Evolutionary conservation across 2,113 vertebrate species (phyloP).

Genomic region (Lota lota): DNA sequence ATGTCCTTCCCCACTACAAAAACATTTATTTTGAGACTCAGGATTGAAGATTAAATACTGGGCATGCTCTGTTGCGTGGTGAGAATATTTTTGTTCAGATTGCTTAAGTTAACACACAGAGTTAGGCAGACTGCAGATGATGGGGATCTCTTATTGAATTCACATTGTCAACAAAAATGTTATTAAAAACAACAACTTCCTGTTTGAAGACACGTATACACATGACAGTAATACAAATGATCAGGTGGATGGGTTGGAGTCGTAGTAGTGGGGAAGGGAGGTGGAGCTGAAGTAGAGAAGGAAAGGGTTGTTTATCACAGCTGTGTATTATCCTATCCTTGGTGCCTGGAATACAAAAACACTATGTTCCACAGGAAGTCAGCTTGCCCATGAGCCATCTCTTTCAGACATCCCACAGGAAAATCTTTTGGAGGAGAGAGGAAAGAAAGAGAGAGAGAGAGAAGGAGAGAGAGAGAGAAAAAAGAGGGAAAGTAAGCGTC

Average conservation of each 20-base stretch:
- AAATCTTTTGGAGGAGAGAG: constrained; percentile 8
- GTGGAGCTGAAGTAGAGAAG: constrained; percentile 23
- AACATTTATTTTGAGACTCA: too few relatives aligned
- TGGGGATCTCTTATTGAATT: too few relatives aligned
- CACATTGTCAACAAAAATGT: too few relatives aligned
- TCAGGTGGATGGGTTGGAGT: neutral
- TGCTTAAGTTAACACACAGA: too few relatives aligned
- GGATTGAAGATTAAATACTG: too few relatives aligned
- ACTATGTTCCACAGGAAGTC: constrained; percentile 52
- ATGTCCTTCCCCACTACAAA: too few relatives aligned
- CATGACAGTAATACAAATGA: too few relatives aligned
- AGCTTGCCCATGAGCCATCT: constrained; percentile 35
- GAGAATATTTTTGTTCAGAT: too few relatives aligned
- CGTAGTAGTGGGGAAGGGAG: constrained; percentile 44
- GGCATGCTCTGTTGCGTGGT: too few relatives aligned
- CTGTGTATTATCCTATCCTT: constrained; percentile 1
- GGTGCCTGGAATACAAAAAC: constrained; percentile 17
- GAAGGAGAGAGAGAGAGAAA: constrained; percentile 1
- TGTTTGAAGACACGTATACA: too few relatives aligned
- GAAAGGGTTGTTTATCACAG: constrained; percentile 1
- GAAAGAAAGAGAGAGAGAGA: constrained; percentile 28
- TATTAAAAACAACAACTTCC: too few relatives aligned
- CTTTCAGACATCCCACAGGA: constrained; percentile 52
- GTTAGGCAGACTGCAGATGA: too few relatives aligned
- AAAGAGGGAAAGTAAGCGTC: constrained; percentile 43